Evolutionary conservation across 2,888 invertebrate genomes (phyloP).

Genomic region (Ametastegia equiseti): DNA sequence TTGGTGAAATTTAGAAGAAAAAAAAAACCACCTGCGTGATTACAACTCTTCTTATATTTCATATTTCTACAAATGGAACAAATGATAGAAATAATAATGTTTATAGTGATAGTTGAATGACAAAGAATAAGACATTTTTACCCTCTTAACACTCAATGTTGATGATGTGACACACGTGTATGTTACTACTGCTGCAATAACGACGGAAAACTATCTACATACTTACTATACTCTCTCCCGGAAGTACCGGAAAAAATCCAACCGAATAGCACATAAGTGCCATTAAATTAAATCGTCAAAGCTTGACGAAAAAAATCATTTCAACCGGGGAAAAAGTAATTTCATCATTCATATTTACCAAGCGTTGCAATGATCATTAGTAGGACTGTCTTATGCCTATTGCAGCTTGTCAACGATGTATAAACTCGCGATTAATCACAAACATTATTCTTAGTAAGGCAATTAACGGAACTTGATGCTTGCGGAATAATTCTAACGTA

Average conservation of each 20-base stretch:
- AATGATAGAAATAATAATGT: background rate
- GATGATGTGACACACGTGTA: slow-evolving; percentile 7
- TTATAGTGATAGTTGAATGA: background rate
- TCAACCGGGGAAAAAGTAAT: background rate
- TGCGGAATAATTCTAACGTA: too few relatives aligned
- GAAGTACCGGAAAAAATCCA: slow-evolving; percentile 2
- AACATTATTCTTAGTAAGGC: background rate
- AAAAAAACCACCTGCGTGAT: background rate
- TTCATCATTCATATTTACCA: background rate
- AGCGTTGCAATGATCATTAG: background rate
- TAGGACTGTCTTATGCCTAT: background rate
- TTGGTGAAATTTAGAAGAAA: background rate
- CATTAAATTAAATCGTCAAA: background rate
- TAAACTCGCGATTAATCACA: background rate
- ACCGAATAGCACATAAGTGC: background rate
- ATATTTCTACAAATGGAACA: background rate
- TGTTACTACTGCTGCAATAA: background rate
- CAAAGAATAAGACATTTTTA: background rate
- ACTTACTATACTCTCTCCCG: slow-evolving; percentile 34
- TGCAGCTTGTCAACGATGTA: background rate
- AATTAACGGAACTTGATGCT: background rate
- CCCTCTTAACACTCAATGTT: background rate
- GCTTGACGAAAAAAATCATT: background rate
- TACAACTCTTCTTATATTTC: background rate
- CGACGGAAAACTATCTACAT: slow-evolving; percentile 6